Percentiles rank a stretch among this genome's conserved stretches.
Evolutionary conservation across 2,113 vertebrate genomes (phyloP).

Genomic region (Anarhynchus alexandrinus): DNA sequence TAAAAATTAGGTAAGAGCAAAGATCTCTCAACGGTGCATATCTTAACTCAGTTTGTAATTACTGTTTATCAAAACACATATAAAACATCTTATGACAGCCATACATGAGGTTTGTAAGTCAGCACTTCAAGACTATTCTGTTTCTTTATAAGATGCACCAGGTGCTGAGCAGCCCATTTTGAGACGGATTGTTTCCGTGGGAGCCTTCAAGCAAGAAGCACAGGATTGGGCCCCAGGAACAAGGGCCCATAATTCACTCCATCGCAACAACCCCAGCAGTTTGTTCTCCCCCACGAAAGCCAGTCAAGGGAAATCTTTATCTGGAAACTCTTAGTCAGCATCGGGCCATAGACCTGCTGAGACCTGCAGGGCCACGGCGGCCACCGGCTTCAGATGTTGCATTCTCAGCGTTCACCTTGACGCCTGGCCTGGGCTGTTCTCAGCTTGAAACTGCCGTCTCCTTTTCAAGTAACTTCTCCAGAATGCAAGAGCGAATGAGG

Average conservation of each 20-base stretch:
- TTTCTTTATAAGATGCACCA: background rate
- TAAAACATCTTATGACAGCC: accelerated
- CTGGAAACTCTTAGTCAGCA: background rate
- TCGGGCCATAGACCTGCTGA: background rate
- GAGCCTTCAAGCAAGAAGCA: background rate
- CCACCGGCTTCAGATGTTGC: background rate
- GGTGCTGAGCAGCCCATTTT: background rate
- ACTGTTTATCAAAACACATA: background rate
- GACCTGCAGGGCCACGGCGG: accelerated
- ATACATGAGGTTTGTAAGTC: background rate
- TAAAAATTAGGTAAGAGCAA: background rate
- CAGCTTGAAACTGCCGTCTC: background rate
- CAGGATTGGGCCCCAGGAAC: background rate
- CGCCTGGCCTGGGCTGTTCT: background rate
- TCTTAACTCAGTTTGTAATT: background rate
- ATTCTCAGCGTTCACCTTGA: accelerated
- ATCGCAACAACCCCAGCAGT: background rate
- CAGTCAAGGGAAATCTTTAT: background rate
- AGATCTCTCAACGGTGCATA: accelerated
- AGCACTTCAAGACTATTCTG: background rate
- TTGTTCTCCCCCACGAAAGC: background rate
- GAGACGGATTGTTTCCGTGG: accelerated
- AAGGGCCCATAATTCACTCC: accelerated
- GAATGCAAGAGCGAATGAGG: background rate
- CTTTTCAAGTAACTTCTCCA: background rate